Evolutionary conservation across 2,888 invertebrate genomes (phyloP), one percentile per base, ranked within the genome.

Genomic region (Spilosoma lubricipeda): DNA sequence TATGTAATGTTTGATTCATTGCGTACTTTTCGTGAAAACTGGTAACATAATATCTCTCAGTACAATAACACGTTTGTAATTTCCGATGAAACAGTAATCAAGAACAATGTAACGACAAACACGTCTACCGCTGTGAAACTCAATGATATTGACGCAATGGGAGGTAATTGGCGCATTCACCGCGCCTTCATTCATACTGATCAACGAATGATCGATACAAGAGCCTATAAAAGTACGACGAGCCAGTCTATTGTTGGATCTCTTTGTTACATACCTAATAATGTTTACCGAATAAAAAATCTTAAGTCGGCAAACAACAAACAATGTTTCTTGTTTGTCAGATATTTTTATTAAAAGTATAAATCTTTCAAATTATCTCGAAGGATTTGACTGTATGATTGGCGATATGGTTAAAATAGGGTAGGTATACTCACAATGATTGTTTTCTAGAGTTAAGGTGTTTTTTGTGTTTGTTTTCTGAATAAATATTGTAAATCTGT

Each of bases 101-200:
- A 72, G 48, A 65, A 52, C 52, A 69, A 74, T 77, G 48, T 80
- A 59, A 48, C 42, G 63, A 65, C 56, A 76, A 77, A 77, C 59
- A 79, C 30, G 73, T 33, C 70, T 64, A 79, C 79, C 72, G 77
- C 77, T 79, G 75, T 42, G 79, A 73, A 80, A 82, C 76, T 77
- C 71, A 74, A 48, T 65, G 74, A 75, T 75, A 83, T 75, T 79
- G 75, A 77, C 80, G 56, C 77, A 74, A 68, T 71, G 74, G 77
- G 77, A 67, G 59, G 76, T 81, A 82, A 85, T 85, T 85, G 77
- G 74, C 70, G 64, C 72, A 70, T 77, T 72, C 71, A 76, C 78
- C 67, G 52, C 71, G 11, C 79, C 75, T 68, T 18, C 39, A 42
- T 64, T 39, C 67, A 27, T 70, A 80, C 78, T 70, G 72, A 80